Conservation (phyloP, 2,888 invertebrate genomes). For the Stenotaenia linearis region DNA sequence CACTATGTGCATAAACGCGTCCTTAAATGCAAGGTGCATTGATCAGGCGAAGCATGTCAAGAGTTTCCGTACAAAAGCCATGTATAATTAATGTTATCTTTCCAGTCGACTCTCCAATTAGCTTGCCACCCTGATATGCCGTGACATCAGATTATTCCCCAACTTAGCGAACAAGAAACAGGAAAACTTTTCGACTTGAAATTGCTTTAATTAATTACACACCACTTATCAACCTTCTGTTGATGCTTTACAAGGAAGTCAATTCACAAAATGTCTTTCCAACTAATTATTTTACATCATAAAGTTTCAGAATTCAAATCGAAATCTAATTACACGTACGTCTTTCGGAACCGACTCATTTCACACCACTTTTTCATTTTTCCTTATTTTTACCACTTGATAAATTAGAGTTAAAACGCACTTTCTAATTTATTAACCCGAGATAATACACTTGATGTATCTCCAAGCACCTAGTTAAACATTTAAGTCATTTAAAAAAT, state of each 20-base stretch:
- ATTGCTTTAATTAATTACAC: constrained; percentile 22
- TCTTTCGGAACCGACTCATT: too few species aligned
- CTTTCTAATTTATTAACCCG: too few species aligned
- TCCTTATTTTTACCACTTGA: too few species aligned
- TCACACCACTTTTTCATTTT: too few species aligned
- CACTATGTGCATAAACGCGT: not conserved
- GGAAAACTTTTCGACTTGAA: not conserved
- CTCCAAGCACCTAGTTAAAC: too few species aligned
- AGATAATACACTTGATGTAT: too few species aligned
- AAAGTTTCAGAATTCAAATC: not conserved
- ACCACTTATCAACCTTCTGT: not conserved
- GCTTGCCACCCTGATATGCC: constrained; percentile 1
- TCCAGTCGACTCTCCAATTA: constrained; percentile 1
- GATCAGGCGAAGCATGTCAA: constrained; percentile 3
- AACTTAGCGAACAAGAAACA: constrained; percentile 1
- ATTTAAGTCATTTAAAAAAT: too few species aligned
- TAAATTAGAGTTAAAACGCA: too few species aligned
- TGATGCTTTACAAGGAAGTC: not conserved
- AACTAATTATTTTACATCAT: not conserved
- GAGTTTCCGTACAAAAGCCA: constrained; percentile 1
- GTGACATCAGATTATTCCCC: not conserved
- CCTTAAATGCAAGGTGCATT: not conserved
- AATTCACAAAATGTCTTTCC: not conserved
- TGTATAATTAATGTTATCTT: constrained; percentile 24
- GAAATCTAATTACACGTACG: not conserved